phyloP scores from a whole-genome alignment of 2,797 vertebrate genomes.

The Bradypodion ventrale region DNA sequence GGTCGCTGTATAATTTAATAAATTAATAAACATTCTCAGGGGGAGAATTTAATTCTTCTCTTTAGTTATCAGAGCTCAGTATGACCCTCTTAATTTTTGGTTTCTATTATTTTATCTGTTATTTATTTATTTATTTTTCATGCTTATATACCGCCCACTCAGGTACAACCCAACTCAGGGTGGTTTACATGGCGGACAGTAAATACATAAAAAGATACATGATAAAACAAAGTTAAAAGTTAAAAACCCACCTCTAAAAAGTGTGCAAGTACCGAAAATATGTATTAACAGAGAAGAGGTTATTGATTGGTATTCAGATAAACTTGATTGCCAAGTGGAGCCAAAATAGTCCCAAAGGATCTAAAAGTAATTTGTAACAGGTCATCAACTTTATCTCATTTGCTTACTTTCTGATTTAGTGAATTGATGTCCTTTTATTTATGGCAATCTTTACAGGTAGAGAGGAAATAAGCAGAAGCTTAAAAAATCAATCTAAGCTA shows the following conservation, averaged over 20 bases:
- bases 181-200: no score
- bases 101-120: not conserved
- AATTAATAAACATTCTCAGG: not conserved
- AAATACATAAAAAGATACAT: no score
- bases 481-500: not conserved
- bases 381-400: not conserved
- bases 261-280: no score
- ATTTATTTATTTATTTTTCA: no score
- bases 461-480: not conserved
- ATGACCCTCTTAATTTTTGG: not conserved
- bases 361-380: not conserved
- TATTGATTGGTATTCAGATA: not conserved
- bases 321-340: not conserved
- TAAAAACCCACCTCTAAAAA: no score
- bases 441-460: not conserved
- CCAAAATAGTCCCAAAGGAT: not conserved
- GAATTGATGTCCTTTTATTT: not conserved
- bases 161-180: no score
- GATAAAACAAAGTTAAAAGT: no score
- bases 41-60: not conserved
- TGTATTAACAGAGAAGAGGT: not conserved
- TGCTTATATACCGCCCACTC: no score
- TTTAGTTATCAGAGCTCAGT: not conserved
- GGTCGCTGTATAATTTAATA: not conserved
- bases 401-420: not conserved